Evolutionary conservation across 2,113 vertebrate species (phyloP).

Genomic region (Notechis scutatus): DNA sequence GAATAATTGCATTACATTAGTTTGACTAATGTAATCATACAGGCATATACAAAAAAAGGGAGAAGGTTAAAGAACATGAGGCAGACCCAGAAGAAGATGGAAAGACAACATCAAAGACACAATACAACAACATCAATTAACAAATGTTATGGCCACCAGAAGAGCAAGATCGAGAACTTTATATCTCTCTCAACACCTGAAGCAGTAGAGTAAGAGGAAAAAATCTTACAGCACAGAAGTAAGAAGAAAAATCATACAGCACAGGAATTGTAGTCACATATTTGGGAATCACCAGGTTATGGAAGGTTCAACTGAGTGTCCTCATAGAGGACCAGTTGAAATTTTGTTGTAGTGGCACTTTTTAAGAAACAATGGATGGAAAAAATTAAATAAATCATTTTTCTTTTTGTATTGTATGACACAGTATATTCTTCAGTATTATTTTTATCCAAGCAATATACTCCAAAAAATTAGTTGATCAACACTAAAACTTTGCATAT

Average conservation of each 20-base stretch:
- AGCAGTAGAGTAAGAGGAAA: not conserved
- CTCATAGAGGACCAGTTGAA: not conserved
- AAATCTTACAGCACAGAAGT: too few species aligned
- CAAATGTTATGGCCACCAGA: not conserved
- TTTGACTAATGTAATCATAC: not conserved
- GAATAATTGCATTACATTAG: not conserved
- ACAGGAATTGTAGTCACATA: not conserved
- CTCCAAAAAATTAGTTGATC: slow-evolving; percentile 35
- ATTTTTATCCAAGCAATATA: slow-evolving; percentile 40
- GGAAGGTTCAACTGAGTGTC: not conserved
- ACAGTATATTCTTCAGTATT: slow-evolving; percentile 6
- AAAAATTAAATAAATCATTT: not conserved
- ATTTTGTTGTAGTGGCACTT: not conserved
- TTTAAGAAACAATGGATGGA: not conserved
- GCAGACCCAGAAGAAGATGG: not conserved
- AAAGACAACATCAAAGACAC: not conserved
- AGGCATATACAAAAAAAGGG: not conserved
- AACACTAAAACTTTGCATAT: slow-evolving; percentile 30
- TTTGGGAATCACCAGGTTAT: not conserved
- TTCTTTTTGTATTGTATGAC: slow-evolving; percentile 25
- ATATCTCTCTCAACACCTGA: not conserved
- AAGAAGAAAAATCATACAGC: not conserved
- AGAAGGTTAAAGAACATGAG: not conserved
- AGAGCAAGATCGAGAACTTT: not conserved
- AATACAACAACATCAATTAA: not conserved